phyloP scores from a whole-genome alignment of 1,140 invertebrate species.

The Cryptotermes secundus region DNA sequence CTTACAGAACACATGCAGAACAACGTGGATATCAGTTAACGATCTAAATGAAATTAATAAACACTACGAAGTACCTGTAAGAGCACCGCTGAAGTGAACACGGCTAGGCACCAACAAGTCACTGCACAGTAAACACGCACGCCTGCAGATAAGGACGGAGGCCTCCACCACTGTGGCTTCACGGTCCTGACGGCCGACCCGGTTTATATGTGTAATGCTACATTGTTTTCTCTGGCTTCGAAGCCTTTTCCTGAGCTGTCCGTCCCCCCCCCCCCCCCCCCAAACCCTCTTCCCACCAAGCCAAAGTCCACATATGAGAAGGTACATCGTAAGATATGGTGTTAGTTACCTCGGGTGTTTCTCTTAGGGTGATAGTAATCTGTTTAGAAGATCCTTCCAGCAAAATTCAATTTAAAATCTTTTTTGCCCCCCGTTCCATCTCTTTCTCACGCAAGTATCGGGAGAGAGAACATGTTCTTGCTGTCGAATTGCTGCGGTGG shows the following conservation, averaged over 20 bases:
- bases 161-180: neutral
- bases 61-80: too few species aligned
- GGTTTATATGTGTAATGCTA: constrained; percentile 32
- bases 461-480: too few species aligned
- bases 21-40: too few species aligned
- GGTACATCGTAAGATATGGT: constrained; percentile 10
- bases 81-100: too few species aligned
- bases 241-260: constrained; percentile 15
- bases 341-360: constrained; percentile 16
- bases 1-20: too few species aligned
- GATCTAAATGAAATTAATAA: too few species aligned
- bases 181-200: neutral
- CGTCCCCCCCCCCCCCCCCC: neutral
- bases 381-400: constrained; percentile 27
- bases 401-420: constrained; percentile 34
- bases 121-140: neutral
- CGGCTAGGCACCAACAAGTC: too few species aligned
- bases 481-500: constrained; percentile 16
- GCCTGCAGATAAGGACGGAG: neutral
- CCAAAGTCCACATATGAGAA: neutral
- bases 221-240: constrained; percentile 34
- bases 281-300: neutral
- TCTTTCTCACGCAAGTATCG: constrained; percentile 22
- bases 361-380: constrained; percentile 31
- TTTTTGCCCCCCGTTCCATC: constrained; percentile 1